Evolutionary conservation across 37 sponge, comb jelly and placozoan genomes (phyloP), one percentile per base, ranked within the genome.

Genomic region (Halichondria panicea): DNA sequence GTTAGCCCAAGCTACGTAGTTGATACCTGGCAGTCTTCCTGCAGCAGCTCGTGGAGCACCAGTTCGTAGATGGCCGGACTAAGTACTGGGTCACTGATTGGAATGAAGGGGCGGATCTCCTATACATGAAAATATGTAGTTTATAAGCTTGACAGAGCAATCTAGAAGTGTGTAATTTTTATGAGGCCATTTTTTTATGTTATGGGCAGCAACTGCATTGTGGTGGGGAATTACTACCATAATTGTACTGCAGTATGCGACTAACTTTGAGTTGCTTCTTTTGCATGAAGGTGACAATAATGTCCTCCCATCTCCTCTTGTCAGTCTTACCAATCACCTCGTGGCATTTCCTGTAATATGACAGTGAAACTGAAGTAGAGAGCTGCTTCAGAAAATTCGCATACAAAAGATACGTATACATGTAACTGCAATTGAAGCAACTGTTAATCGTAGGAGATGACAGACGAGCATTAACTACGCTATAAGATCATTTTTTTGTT

Each of bases 51-150:
- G 64, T 92, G 84, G 21, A 95, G 76, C 19, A 95, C 81, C 22
- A 81, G 34, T 54, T 95, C 96, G 63, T 95, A 95, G 9, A 86
- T 25, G 37, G 76, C 74, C 12, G 80, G 74, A 57, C 72, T 78
- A 25, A 95, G 80, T 31, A 71, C 56, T 15, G 92, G 92, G 11
- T 70, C 37, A 0, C 9, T 32, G 15, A 38, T 55, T 1, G 96
- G 96, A 24, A 95, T 91, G 83, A 72, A 95, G 15, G 89, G 88
- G 2, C 59, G 62, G 36, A 95, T 78, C 30, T 44, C 87, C 86
- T 89, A 36, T 0, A 43, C 46, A 68, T 5, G 36, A 68, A 6
- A 43, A 18, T n/a, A n/a, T n/a, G n/a, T n/a, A n/a, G n/a, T n/a
- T n/a, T n/a, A n/a, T n/a, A n/a, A n/a, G n/a, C n/a, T n/a, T n/a